These are phyloP conservation scores for Drosophila leontia DNA, from an alignment of 1,140 invertebrate genomes.

Conservation along the genomic window DNA sequence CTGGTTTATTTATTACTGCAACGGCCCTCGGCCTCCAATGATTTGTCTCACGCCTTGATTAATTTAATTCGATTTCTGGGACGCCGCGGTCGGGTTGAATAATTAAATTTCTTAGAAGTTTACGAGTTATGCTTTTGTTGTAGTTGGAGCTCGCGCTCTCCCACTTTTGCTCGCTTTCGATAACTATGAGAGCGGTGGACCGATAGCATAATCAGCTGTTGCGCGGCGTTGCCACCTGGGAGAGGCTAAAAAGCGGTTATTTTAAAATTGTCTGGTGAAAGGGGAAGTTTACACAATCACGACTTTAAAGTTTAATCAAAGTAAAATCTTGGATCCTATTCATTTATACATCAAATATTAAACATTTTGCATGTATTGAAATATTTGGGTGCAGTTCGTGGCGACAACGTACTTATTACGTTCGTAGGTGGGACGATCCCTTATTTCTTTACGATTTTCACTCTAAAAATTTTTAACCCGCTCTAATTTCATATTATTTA, in stretches of 20 bases:
- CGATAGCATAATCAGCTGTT: constrained; percentile 40
- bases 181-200: constrained; percentile 11
- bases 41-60: constrained; percentile 15
- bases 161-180: constrained; percentile 12
- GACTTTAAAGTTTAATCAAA: too few relatives aligned
- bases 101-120: constrained; percentile 47
- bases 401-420: too few relatives aligned
- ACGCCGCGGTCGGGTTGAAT: constrained; percentile 23
- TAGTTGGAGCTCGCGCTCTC: constrained; percentile 23
- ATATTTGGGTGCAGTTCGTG: too few relatives aligned
- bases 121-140: constrained; percentile 44
- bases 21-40: constrained; percentile 13
- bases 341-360: background rate
- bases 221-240: constrained; percentile 14
- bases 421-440: too few relatives aligned
- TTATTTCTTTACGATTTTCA: too few relatives aligned
- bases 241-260: background rate
- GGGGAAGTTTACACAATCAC: too few relatives aligned
- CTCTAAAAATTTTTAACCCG: too few relatives aligned
- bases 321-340: background rate
- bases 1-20: constrained; percentile 7
- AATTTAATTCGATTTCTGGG: constrained; percentile 31
- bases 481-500: too few relatives aligned
- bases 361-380: background rate
- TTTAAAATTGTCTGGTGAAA: background rate